A percentile compares a stretch with the other conserved stretches of the same genome.
Evolutionary conservation across 2,888 invertebrate species (phyloP).

Genomic region (Orgyia antiqua): DNA sequence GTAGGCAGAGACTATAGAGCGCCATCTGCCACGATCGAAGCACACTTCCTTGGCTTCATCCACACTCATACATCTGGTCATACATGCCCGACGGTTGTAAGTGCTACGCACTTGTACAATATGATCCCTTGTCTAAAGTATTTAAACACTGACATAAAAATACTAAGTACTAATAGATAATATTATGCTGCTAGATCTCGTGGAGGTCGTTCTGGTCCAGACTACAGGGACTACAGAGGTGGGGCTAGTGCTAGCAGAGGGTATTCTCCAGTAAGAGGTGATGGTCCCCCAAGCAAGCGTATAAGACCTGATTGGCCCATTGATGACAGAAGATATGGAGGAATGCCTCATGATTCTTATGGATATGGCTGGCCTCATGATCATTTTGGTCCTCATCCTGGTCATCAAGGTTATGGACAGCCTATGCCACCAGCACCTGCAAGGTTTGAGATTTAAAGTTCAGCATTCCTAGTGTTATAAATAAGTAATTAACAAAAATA

Average conservation of each 20-base stretch:
- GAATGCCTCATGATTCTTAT: slow-evolving; percentile 71
- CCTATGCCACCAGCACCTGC: slow-evolving; percentile 74
- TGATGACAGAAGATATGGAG: slow-evolving; percentile 71
- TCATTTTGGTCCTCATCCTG: slow-evolving; percentile 76
- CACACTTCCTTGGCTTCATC: too few relatives aligned
- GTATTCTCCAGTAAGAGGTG: slow-evolving; percentile 86
- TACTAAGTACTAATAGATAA: too few relatives aligned
- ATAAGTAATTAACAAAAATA: too few relatives aligned
- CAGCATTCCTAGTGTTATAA: too few relatives aligned
- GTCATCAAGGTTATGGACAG: slow-evolving; percentile 80
- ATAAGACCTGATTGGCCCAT: slow-evolving; percentile 85
- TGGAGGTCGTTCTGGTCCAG: slow-evolving; percentile 85
- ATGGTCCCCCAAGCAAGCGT: slow-evolving; percentile 87
- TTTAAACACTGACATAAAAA: too few relatives aligned
- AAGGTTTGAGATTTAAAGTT: slow-evolving; percentile 56
- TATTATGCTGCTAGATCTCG: too few relatives aligned
- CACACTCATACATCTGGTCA: too few relatives aligned
- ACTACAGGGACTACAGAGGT: slow-evolving; percentile 87
- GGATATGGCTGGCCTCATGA: slow-evolving; percentile 77
- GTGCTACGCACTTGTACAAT: too few relatives aligned
- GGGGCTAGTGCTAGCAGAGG: slow-evolving; percentile 83
- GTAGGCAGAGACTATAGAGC: too few relatives aligned
- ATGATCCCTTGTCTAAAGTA: too few relatives aligned
- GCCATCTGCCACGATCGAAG: too few relatives aligned
- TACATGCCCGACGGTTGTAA: too few relatives aligned